Base-by-base conservation (phyloP, 2,113 vertebrate genomes). In the Passer domesticus region DNA sequence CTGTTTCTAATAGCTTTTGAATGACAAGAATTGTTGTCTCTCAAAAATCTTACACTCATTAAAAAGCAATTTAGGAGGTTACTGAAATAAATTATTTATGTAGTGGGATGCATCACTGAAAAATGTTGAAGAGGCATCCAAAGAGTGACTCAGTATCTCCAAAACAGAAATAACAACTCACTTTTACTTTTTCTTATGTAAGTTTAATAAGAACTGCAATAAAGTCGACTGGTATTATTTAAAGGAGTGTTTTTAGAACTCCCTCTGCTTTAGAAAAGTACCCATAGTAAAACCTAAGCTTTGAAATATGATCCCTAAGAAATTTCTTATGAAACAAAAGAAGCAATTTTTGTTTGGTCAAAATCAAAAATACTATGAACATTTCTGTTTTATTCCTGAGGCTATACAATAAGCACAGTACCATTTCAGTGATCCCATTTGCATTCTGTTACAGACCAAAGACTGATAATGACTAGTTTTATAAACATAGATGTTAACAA, bases 81-180 rank as follows among this genome's bases (percentile, higher is more conserved):
- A 92, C 62, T 91, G 73, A 87, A 92, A 35, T 47, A 67, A 68
- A 22, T 73, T 85, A 60, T 46, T 95, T 87, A 91, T 59, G 19
- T 49, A 89, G 41, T 39, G 24, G 23, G 20, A 74, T 74, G 33
- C 39, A 86, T 77, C 25, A 62, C 21, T 41, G 30, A 94, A 91
- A 89, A 93, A 94, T 91, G 39, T 63, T 80, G 39, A 79, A 82
- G 53, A 74, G 21, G 13, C 11, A 68, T 91, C 87, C 94, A 90
- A 74, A 84, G 13, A 67, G 24, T 89, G 73, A 92, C 64, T 90
- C 69, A 67, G 11, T 81, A 74, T 60, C 56, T 90, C 73, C 80
- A 82, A 87, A 93, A 60, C 73, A 91, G 17, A 85, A 93, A 73
- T 7, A 8, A 90, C 10, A 80, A 35, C 28, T 83, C 75, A 62